Percentiles rank a stretch among this genome's conserved stretches.
These are phyloP conservation scores for Apostichopus leukothele DNA, from an alignment of 53 echinoderm and acorn worm species.

Conservation along the genomic window DNA sequence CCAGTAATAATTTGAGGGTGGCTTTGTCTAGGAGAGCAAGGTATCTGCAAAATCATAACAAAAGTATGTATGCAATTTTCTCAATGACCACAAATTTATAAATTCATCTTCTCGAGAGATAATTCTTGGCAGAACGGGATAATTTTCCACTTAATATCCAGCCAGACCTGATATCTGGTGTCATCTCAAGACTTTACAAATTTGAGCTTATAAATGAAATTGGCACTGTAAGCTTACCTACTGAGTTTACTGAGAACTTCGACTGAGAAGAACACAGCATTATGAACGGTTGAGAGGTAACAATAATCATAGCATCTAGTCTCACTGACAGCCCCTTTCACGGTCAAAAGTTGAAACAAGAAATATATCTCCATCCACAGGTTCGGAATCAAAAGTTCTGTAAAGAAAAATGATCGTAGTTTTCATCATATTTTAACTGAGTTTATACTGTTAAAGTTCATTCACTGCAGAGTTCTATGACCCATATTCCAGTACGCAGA, in stretches of 20 bases:
- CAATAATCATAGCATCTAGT: slow-evolving; percentile 51
- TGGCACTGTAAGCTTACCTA: slow-evolving; percentile 27
- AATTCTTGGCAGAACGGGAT: not conserved
- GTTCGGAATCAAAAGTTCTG: slow-evolving; percentile 85
- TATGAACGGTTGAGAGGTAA: slow-evolving; percentile 84
- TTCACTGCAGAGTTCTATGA: too few relatives aligned
- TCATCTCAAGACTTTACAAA: too few relatives aligned
- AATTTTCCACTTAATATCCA: too few relatives aligned
- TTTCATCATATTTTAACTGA: too few relatives aligned
- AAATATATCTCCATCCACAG: slow-evolving; percentile 88
- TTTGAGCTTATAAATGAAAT: not conserved
- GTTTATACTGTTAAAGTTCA: too few relatives aligned
- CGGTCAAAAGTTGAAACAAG: slow-evolving; percentile 89
- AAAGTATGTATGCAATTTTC: not conserved
- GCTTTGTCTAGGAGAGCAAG: slow-evolving; percentile 74
- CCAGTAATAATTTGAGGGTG: slow-evolving; percentile 73
- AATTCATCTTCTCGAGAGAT: not conserved
- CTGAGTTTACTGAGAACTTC: slow-evolving; percentile 64
- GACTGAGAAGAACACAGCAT: slow-evolving; percentile 87
- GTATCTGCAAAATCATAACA: slow-evolving; percentile 52
- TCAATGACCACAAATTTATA: not conserved
- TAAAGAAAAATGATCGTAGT: not conserved
- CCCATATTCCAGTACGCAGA: too few relatives aligned
- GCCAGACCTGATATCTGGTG: too few relatives aligned
- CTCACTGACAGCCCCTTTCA: slow-evolving; percentile 62